Evolutionary conservation across 2,113 vertebrate species (phyloP), one percentile per base, ranked within the genome.

Genomic region (Poicephalus gulielmi): DNA sequence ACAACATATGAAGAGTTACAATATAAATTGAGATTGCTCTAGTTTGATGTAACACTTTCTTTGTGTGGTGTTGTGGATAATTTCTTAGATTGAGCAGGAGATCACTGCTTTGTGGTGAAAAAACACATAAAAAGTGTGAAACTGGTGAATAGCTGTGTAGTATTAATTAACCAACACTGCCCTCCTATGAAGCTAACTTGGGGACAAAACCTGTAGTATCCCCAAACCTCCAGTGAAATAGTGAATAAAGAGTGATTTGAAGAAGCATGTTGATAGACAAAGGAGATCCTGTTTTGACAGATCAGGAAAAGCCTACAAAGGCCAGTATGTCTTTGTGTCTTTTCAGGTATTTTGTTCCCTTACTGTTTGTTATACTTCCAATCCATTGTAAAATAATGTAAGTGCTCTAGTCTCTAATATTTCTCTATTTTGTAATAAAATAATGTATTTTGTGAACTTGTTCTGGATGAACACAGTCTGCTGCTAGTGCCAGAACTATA

Each of bases 401-500:
- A 80, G 37, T 49, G 2, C 5, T 67, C 7, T 73, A 79, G 63
- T 62, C 53, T 28, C 31, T 77, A 19, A 8, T 46, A 47, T 28
- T 81, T 84, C 18, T 77, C 9, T 71, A 18, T 47, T 73, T 83
- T 78, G 46, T 83, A 96, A 86, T 96, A 83, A 77, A 86, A 86
- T 60, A 87, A 90, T 79, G 10, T 88, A 15, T 97, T 95, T 96
- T 96, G 70, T 96, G 79, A 92, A 62, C 66, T 68, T 95, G 33
- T 92, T 91, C 39, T 62, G n/a, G 88, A 84, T 96, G 64, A 86
- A 92, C 78, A 75, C 9, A 43, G 50, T 77, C 77, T 96, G 44
- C 84, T 91, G 18, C 74, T 85, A 47, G 20, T 95, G 59, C 77
- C 82, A 91, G 79, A 94, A 79, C 93, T 92, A 49, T 95, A 22